Conservation (phyloP, 1,140 invertebrate species). For the Latrodectus geometricus region DNA sequence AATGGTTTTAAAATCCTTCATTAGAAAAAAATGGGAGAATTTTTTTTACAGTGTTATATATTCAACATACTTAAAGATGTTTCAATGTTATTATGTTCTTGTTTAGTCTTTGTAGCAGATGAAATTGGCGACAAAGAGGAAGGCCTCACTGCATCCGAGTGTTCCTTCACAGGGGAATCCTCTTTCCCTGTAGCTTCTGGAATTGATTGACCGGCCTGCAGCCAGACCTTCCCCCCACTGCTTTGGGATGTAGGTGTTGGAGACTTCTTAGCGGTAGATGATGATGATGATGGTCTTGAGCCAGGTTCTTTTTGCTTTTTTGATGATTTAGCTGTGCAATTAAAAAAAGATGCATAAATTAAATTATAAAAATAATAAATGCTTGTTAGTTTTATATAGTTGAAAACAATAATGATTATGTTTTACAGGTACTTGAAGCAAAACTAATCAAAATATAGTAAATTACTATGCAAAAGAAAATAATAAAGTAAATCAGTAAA, state of each 20-base stretch:
- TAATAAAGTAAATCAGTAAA: too few species aligned
- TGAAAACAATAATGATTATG: too few species aligned
- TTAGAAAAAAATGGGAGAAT: too few species aligned
- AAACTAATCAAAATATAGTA: too few species aligned
- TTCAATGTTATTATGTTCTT: slow-evolving; percentile 10
- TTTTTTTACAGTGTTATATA: too few species aligned
- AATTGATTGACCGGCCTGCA: slow-evolving; percentile 44
- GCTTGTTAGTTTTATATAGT: too few species aligned
- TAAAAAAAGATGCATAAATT: neutral
- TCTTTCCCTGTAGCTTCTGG: slow-evolving; percentile 18
- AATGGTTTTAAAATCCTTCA: too few species aligned
- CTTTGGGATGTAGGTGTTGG: slow-evolving; percentile 31
- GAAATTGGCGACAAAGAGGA: slow-evolving; percentile 53
- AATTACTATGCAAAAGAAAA: too few species aligned
- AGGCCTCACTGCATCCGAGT: slow-evolving; percentile 62
- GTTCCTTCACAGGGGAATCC: slow-evolving; percentile 24
- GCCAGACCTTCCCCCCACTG: slow-evolving; percentile 60
- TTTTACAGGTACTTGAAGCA: too few species aligned
- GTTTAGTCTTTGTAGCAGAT: neutral
- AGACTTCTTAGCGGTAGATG: slow-evolving; percentile 1
- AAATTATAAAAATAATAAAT: too few species aligned
- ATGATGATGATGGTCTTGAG: neutral
- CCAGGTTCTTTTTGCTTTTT: slow-evolving; percentile 33
- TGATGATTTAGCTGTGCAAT: slow-evolving; percentile 8
- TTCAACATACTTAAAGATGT: neutral